phyloP scores from a whole-genome alignment of 2,113 vertebrate genomes.

The Ctenomys sociabilis region DNA sequence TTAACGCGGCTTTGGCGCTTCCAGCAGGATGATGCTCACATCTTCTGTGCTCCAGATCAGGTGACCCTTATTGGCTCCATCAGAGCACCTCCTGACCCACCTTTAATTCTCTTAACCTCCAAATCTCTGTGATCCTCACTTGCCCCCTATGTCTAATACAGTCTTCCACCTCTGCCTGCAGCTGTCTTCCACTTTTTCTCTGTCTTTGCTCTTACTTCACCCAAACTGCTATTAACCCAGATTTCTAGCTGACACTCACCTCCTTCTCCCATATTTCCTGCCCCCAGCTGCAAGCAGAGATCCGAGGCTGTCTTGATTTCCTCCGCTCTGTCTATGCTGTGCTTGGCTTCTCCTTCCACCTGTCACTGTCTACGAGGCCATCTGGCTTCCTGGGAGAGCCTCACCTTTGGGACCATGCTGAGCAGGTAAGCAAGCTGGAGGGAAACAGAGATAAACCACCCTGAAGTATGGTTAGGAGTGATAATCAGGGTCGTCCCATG shows the following conservation, averaged over 20 bases:
- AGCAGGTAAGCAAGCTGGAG: constrained; percentile 86
- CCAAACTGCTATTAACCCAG: not conserved
- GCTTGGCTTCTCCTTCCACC: constrained; percentile 93
- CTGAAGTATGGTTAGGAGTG: not conserved
- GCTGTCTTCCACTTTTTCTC: not conserved
- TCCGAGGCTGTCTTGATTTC: constrained; percentile 92
- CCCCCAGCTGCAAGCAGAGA: constrained; percentile 91
- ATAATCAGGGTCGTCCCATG: not conserved
- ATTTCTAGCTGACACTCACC: not conserved
- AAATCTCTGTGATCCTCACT: too few species aligned
- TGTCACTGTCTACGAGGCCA: constrained; percentile 93
- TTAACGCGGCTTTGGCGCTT: constrained; percentile 92
- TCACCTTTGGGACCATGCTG: constrained; percentile 91
- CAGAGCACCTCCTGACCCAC: not conserved
- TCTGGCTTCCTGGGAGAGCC: constrained; percentile 90
- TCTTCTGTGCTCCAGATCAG: constrained; percentile 94
- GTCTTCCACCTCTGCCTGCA: not conserved
- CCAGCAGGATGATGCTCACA: constrained; percentile 95
- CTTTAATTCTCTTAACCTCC: not conserved
- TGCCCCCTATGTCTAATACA: not conserved
- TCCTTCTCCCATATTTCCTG: not conserved
- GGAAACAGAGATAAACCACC: not conserved
- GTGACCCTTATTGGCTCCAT: constrained; percentile 76
- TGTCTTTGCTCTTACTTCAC: not conserved
- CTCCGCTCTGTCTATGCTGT: constrained; percentile 89